Conservation (phyloP, 2,113 vertebrate species). For the Marmota monax region DNA sequence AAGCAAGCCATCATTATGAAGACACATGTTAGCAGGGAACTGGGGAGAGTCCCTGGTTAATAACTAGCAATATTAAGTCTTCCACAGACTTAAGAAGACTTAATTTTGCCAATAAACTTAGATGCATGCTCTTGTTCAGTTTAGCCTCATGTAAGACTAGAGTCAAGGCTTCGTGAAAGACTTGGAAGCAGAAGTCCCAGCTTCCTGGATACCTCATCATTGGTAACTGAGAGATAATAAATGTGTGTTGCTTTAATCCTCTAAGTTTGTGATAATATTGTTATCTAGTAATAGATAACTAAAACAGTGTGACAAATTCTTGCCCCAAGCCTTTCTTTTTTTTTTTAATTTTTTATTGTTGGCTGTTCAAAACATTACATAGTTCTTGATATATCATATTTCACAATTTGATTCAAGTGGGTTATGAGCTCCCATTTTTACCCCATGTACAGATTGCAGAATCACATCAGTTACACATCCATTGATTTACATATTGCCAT, state of each 20-base stretch:
- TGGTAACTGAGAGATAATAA: neutral
- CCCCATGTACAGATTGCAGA: no score
- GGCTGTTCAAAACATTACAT: no score
- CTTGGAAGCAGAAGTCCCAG: neutral
- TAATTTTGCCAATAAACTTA: neutral
- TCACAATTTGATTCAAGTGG: no score
- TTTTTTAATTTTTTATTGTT: no score
- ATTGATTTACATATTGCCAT: no score
- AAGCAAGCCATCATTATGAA: neutral
- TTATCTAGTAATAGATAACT: neutral
- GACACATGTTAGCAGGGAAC: neutral
- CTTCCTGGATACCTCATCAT: neutral
- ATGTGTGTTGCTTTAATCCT: neutral
- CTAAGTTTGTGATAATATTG: neutral
- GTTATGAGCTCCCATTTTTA: no score
- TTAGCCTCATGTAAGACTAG: neutral
- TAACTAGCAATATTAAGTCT: neutral
- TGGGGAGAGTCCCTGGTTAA: no score
- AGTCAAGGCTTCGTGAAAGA: neutral
- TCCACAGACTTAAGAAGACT: neutral
- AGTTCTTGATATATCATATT: no score
- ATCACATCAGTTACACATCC: no score
- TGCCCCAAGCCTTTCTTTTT: neutral
- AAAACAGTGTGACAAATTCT: neutral
- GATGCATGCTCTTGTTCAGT: neutral